Evolutionary conservation across 2,888 invertebrate genomes (phyloP).

Genomic region (Oasisia sp.): DNA sequence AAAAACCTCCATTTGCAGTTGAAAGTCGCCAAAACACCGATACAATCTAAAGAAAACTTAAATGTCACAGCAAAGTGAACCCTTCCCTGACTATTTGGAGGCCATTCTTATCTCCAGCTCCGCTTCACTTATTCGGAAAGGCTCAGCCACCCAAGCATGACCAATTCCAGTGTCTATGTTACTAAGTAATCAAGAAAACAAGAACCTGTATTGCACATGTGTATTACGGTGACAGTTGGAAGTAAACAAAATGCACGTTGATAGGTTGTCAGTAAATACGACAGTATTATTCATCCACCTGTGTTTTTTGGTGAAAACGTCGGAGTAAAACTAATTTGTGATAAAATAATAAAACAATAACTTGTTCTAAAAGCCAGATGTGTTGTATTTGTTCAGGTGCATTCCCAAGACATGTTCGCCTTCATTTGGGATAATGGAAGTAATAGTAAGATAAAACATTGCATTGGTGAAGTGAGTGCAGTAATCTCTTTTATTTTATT

Average conservation of each 20-base stretch:
- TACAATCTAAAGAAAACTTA: no score
- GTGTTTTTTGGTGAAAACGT: background rate
- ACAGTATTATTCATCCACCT: no score
- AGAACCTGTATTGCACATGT: background rate
- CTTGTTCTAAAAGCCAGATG: background rate
- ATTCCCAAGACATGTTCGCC: background rate
- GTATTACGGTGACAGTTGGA: background rate
- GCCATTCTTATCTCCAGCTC: no score
- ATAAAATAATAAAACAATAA: background rate
- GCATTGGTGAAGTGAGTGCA: background rate
- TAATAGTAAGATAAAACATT: background rate
- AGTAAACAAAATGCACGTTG: constrained; percentile 19
- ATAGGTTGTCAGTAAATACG: no score
- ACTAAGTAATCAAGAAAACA: background rate
- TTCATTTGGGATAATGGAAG: background rate
- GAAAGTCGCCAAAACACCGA: no score
- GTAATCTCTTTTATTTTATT: constrained; percentile 22
- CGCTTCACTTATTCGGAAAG: no score
- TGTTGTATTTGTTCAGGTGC: background rate
- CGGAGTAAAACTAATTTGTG: background rate
- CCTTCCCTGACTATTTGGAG: no score
- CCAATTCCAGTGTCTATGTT: no score
- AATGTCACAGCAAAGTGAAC: no score
- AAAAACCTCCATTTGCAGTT: no score
- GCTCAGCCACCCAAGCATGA: no score